Evolutionary conservation across 2,888 invertebrate genomes (phyloP).

Genomic region (Calliopum simillimum): DNA sequence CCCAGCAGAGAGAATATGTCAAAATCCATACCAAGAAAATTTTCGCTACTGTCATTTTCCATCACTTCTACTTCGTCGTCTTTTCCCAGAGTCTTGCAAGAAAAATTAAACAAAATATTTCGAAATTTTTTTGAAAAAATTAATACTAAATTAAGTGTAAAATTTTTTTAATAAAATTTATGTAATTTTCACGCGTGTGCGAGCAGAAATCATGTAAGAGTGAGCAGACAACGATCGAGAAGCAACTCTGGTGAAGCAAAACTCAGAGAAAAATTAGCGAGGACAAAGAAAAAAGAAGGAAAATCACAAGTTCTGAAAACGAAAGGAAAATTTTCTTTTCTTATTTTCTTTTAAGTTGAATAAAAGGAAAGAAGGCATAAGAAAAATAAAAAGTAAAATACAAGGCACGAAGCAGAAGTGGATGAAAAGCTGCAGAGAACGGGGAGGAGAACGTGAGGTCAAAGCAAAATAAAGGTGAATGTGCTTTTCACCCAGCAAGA

Average conservation of each 20-base stretch:
- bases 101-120: constrained; percentile 12
- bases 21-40: constrained; percentile 11
- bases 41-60: constrained; percentile 18
- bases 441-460: constrained; percentile 18
- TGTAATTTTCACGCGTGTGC: constrained; percentile 9
- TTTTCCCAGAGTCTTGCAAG: constrained; percentile 11
- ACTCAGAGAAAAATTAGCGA: not conserved
- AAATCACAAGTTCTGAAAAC: constrained; percentile 27
- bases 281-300: constrained; percentile 9
- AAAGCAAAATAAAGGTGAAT: constrained; percentile 34
- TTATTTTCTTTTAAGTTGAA: constrained; percentile 6
- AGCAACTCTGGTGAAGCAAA: not conserved
- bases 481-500: not conserved
- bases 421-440: not conserved
- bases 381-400: constrained; percentile 4
- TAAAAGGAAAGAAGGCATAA: not conserved
- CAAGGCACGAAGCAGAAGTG: not conserved
- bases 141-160: constrained; percentile 18
- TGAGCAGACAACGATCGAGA: not conserved
- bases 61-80: constrained; percentile 18
- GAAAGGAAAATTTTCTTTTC: constrained; percentile 29
- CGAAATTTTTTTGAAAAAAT: constrained; percentile 4
- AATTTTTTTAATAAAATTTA: constrained; percentile 26
- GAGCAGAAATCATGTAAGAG: constrained; percentile 4
- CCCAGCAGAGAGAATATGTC: too few species aligned